Evolutionary conservation across 2,888 invertebrate species (phyloP), one percentile per base, ranked within the genome.

Genomic region (Eilema caniola): DNA sequence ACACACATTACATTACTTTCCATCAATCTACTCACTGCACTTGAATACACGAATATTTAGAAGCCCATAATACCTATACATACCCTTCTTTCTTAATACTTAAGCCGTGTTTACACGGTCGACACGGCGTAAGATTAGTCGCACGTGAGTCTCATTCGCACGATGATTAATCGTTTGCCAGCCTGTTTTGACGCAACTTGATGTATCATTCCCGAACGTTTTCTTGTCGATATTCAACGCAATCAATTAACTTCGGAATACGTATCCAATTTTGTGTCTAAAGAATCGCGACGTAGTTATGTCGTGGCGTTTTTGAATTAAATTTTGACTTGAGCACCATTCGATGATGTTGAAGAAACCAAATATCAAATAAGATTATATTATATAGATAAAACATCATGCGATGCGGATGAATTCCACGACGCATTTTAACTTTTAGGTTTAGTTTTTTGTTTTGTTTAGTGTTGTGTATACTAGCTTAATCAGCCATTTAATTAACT

Each of bases 201-300:
- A 94, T 94, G 94, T 94, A 94, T 94, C 93, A 95, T 92, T 93
- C 87, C 82, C 77, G 87, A 84, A 89, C 88, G 88, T 80, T 93
- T 93, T 92, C 91, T 93, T 93, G 92, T 92, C 92, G 89, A 93
- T 92, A 87, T 87, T 87, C 83, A 80, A 81, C 83, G 84, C 86
- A 87, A 93, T 94, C 94, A 94, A 94, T 94, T 94, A 93, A 86
- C 90, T 91, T 89, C 74, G 66, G 71, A 75, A 78, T 80, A 80
- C 74, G 78, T 78, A 68, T 56, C 66, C 62, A 72, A 76, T 73
- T 77, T 75, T 73, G 72, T 70, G 61, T 64, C 14, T 61, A 60
- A 23, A 28, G 53, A 25, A 28, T 60, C 61, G 31, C 16, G 25
- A 16, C 59, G 14, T 56, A 56, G 8, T n/a, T 14, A 16, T 11